phyloP scores from a whole-genome alignment of 64 coral and sea anemone species.

The Montipora capricornis region DNA sequence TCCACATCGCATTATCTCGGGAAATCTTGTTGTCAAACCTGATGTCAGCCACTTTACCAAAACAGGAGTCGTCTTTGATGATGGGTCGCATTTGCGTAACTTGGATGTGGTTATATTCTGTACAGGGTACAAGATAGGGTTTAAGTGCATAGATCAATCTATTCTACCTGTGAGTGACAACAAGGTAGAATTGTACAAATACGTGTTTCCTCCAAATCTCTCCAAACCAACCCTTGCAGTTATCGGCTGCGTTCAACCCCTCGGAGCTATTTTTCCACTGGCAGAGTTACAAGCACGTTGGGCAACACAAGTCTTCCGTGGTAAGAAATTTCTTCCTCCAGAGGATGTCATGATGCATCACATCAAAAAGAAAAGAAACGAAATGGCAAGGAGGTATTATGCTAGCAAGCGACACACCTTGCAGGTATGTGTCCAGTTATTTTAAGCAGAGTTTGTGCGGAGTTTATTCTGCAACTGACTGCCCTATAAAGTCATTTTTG shows the following conservation, averaged over 20 bases:
- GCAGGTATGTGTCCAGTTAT: slow-evolving; percentile 53
- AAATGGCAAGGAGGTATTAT: slow-evolving; percentile 80
- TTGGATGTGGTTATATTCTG: slow-evolving; percentile 95
- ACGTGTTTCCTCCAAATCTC: slow-evolving; percentile 83
- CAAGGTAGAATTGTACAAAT: slow-evolving; percentile 91
- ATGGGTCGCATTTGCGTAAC: slow-evolving; percentile 40
- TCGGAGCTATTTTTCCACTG: slow-evolving; percentile 81
- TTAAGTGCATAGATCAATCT: slow-evolving; percentile 78
- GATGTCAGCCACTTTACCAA: slow-evolving; percentile 81
- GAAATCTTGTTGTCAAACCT: slow-evolving; percentile 74
- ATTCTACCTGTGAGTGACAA: slow-evolving; percentile 68
- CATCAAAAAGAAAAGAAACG: slow-evolving; percentile 66
- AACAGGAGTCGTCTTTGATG: slow-evolving; percentile 84
- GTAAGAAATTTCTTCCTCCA: slow-evolving; percentile 54
- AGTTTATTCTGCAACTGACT: no score
- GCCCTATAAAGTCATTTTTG: no score
- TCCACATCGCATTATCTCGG: slow-evolving; percentile 74
- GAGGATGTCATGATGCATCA: slow-evolving; percentile 78
- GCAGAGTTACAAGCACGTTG: slow-evolving; percentile 86
- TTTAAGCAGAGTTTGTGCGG: background rate
- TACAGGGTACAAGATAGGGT: slow-evolving; percentile 90
- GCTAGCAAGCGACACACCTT: slow-evolving; percentile 76
- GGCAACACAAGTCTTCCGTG: slow-evolving; percentile 76
- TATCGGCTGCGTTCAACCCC: slow-evolving; percentile 81
- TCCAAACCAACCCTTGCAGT: slow-evolving; percentile 83